Base-by-base conservation (phyloP, 2,113 vertebrate genomes). In the Gobius niger region DNA sequence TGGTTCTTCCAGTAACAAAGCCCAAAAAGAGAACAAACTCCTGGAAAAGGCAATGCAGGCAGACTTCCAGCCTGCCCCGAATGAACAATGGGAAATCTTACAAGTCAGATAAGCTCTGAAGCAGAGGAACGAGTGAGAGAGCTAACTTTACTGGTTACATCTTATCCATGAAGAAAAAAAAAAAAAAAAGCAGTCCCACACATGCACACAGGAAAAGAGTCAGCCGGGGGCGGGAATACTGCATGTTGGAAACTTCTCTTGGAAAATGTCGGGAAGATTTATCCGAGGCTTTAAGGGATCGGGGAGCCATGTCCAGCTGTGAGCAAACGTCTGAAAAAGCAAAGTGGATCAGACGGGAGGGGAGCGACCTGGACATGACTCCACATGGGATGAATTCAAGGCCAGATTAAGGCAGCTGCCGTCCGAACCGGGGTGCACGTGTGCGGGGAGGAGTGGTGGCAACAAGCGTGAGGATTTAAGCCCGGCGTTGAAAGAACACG, bases 361-460 rank as follows among this genome's bases (percentile, higher is more conserved):
- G 86, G 89, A 93, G 91, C 87, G 89, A 90, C 84, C 82, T 52
- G 69, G 90, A 89, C 87, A 91, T 82, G 89, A 93, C 91, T 90
- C 93, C 87, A 90, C 88, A 93, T 88, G 71, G 91, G 91, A 92
- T 89, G 90, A 92, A 94, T 94, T 85, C 87, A 88, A 44, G 90
- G 91, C 88, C 67, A 71, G 44, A 50, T 83, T 82, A 86, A 77
- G 89, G 87, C 94, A 94, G 92, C 90, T 93, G 92, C 90, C 92
- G 94, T 86, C 84, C 75, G 41, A 5, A 53, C 18, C 10, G 6
- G 24, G 24, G 24, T 65, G 24, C 56, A 44, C 47, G 19, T 19
- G 41, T 8, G 44, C 19, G 16, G 40, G 34, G 16, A 44, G 14
- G 24, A 16, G 18, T 3, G 50, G 52, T 18, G 67, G 64, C 50